These are phyloP conservation scores for Ondatra zibethicus DNA, from an alignment of 2,113 vertebrate species.

Conservation along the genomic window DNA sequence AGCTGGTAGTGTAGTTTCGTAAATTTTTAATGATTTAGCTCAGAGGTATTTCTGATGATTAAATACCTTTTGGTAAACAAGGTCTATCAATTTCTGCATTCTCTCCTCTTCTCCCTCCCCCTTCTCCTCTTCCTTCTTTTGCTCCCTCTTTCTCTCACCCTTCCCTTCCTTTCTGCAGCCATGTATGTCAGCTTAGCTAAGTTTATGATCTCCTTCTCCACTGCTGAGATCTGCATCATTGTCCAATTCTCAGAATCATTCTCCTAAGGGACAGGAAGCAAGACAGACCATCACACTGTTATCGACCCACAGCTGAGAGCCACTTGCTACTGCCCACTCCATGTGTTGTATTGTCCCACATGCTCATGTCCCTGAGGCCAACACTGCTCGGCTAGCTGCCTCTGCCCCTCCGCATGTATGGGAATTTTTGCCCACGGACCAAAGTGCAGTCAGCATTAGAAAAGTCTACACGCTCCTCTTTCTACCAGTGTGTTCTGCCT, in stretches of 20 bases:
- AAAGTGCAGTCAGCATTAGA: background rate
- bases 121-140: background rate
- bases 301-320: background rate
- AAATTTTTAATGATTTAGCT: background rate
- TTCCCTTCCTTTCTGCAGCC: background rate
- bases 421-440: too few relatives aligned
- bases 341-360: background rate
- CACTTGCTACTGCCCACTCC: background rate
- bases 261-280: background rate
- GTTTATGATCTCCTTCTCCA: background rate
- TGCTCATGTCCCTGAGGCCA: background rate
- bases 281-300: background rate
- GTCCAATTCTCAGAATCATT: background rate
- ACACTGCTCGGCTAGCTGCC: background rate
- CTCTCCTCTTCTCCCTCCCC: background rate
- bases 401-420: fast-evolving
- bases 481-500: background rate
- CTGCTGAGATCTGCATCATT: background rate
- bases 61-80: background rate
- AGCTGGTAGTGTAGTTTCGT: background rate
- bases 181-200: background rate
- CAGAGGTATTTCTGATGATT: background rate
- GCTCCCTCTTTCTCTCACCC: background rate
- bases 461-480: background rate
- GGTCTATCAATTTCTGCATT: background rate